Percentiles rank a stretch among this genome's conserved stretches.
phyloP scores from a whole-genome alignment of 2,113 vertebrate genomes.

The Acinonyx jubatus region DNA sequence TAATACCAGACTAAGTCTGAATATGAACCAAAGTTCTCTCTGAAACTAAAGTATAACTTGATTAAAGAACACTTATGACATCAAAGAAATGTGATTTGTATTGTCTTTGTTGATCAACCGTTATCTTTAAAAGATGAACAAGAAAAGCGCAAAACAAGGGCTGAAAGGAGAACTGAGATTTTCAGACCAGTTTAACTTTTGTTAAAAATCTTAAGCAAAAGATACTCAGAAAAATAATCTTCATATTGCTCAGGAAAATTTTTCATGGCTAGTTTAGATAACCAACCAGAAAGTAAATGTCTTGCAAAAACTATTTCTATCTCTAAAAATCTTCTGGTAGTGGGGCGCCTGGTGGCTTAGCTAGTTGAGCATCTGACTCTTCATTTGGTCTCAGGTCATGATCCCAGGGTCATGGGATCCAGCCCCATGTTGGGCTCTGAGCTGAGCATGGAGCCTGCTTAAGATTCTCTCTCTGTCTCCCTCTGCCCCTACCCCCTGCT shows the following conservation, averaged over 20 bases:
- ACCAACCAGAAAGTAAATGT: background rate
- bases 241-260: background rate
- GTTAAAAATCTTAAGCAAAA: slow-evolving; percentile 33
- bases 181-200: slow-evolving; percentile 27
- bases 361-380: too few species aligned
- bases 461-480: too few species aligned
- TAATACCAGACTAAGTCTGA: background rate
- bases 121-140: slow-evolving; percentile 28
- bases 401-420: too few species aligned
- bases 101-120: slow-evolving; percentile 22
- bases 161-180: background rate
- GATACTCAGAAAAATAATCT: slow-evolving; percentile 4
- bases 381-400: too few species aligned
- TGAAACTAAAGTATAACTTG: slow-evolving; percentile 19
- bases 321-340: background rate
- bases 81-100: slow-evolving; percentile 10
- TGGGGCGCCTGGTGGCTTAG: too few species aligned
- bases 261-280: background rate
- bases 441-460: too few species aligned
- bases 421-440: too few species aligned
- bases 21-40: background rate
- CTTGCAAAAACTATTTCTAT: background rate
- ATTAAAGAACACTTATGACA: slow-evolving; percentile 36
- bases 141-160: background rate
- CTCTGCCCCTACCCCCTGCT: too few species aligned